Conservation (phyloP, 1,140 invertebrate species). For the Acromyrmex echinatior region DNA sequence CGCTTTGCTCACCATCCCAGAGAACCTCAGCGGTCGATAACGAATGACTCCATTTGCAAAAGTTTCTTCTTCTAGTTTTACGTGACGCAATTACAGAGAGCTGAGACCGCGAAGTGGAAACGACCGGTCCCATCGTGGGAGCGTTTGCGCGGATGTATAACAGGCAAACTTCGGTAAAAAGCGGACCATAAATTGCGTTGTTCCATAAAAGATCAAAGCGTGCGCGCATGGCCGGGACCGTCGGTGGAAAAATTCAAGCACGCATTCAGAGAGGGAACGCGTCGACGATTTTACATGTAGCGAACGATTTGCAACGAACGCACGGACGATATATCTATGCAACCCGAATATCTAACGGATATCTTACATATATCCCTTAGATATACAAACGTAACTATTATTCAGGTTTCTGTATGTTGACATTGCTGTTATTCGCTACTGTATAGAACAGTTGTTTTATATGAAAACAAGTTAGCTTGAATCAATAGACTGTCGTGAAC, state of each 20-base stretch:
- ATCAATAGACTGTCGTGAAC: background rate
- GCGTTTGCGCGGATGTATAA: constrained; percentile 59
- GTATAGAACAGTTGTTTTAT: constrained; percentile 12
- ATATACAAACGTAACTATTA: constrained; percentile 19
- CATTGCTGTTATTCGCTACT: background rate
- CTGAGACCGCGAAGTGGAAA: constrained; percentile 62
- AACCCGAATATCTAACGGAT: constrained; percentile 12
- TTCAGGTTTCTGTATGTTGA: constrained; percentile 9
- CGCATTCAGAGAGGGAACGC: constrained; percentile 38
- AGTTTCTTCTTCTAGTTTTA: constrained; percentile 62
- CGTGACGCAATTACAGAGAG: constrained; percentile 64
- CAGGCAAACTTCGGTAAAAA: constrained; percentile 60
- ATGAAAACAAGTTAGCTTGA: constrained; percentile 13
- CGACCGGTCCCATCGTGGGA: constrained; percentile 56
- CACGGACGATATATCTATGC: background rate
- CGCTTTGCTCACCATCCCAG: constrained; percentile 33
- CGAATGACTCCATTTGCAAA: constrained; percentile 63
- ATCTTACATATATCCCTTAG: constrained; percentile 26
- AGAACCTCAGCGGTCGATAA: constrained; percentile 45
- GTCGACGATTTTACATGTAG: constrained; percentile 19
- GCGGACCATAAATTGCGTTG: constrained; percentile 59
- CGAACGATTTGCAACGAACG: constrained; percentile 14
- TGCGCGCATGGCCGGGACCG: background rate
- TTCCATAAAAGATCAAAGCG: constrained; percentile 63
- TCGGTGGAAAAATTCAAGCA: constrained; percentile 42